These are phyloP conservation scores for Kobus ellipsiprymnus DNA, from an alignment of 2,113 vertebrate species.

Conservation along the genomic window DNA sequence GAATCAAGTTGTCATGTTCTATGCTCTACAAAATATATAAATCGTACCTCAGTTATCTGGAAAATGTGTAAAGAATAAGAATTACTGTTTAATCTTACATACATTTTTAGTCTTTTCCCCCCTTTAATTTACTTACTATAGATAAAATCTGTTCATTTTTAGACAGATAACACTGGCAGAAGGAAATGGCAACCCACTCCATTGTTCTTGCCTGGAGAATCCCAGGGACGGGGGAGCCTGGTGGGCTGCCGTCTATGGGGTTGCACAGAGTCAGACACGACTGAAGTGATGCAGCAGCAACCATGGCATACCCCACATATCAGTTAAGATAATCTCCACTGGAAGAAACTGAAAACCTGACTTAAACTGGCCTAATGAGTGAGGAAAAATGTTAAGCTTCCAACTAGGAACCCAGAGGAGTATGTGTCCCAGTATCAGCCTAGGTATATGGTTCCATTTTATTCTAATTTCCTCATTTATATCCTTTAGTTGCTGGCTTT, in stretches of 20 bases:
- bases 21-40: neutral
- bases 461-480: neutral
- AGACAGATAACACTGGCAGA: neutral
- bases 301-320: neutral
- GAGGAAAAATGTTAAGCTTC: neutral
- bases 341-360: neutral
- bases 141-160: neutral
- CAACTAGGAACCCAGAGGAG: neutral
- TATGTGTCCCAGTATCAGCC: neutral
- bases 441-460: neutral
- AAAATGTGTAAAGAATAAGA: neutral
- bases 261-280: no score
- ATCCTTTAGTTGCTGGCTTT: neutral
- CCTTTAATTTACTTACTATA: neutral
- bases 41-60: neutral
- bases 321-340: neutral
- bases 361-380: neutral
- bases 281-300: no score
- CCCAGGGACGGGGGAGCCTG: no score
- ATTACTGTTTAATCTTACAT: neutral
- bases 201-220: no score
- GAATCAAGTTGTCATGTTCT: neutral
- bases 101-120: neutral
- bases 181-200: no score
- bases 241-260: no score